Evolutionary conservation across 2,888 invertebrate species (phyloP), one percentile per base, ranked within the genome.

Genomic region (Aphodius granarius): DNA sequence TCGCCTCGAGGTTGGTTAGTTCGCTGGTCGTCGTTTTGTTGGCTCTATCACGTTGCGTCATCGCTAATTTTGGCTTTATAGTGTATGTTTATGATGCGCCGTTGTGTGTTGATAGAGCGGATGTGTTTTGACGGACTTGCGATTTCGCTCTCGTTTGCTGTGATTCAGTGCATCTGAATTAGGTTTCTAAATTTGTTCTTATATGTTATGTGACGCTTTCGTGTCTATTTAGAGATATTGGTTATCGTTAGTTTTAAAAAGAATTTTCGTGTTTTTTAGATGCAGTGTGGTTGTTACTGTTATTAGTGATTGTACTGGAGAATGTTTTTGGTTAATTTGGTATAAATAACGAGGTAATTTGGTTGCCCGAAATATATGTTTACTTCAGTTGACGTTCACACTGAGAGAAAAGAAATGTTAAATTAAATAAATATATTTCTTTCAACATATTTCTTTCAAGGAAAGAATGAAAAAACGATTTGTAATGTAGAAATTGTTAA

Each of bases 41-140:
- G 43, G 43, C 9, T n/a, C n/a, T n/a, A 68, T 21, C 68, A 78
- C 73, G 71, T 80, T 80, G 77, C 80, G 78, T 80, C 79, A 80
- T 75, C 78, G 78, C 77, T 80, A 78, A 77, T 78, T 80, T 79
- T 76, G 79, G 78, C 79, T 74, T 78, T 80, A 63, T 63, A 16
- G 63, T 63, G 17, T 68, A 9, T n/a, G 20, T 20, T 68, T 71
- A 70, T n/a, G n/a, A n/a, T 70, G 63, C 64, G 64, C 71, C 63
- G 23, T 63, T 63, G 71, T 20, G 23, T 63, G 62, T 74, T 63
- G 43, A 43, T 43, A 13, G 9, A 0, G 43, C 43, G 43, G 9
- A 9, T 43, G 43, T 43, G 43, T 43, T 43, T 43, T 43, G 43
- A 43, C 13, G 43, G 43, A 43, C 13, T 43, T 43, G 9, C 6